These are phyloP conservation scores for Xestia rhomboidea DNA, from an alignment of 2,888 invertebrate species.

Conservation along the genomic window DNA sequence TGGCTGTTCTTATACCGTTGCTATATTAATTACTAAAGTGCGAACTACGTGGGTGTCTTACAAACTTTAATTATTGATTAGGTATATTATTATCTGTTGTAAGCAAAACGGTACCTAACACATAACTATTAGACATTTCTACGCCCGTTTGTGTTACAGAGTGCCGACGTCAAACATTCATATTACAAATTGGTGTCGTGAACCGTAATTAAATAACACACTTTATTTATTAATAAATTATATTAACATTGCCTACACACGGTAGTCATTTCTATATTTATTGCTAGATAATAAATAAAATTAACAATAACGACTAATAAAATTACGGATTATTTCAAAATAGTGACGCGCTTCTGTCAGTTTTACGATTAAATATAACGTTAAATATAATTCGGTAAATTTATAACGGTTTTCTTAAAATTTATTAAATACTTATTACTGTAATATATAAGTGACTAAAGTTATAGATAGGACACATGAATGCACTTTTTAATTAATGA, in stretches of 20 bases:
- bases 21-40: slow-evolving; percentile 29
- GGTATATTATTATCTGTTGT: slow-evolving; percentile 44
- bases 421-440: slow-evolving; percentile 1
- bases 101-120: slow-evolving; percentile 40
- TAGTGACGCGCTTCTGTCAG: slow-evolving; percentile 36
- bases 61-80: slow-evolving; percentile 34
- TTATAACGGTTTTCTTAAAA: slow-evolving; percentile 15
- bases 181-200: slow-evolving; percentile 62
- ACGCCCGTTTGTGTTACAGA: slow-evolving; percentile 56
- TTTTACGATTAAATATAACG: slow-evolving; percentile 23
- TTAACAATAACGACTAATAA: slow-evolving; percentile 37
- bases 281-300: slow-evolving; percentile 35
- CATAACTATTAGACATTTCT: slow-evolving; percentile 49
- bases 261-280: slow-evolving; percentile 48
- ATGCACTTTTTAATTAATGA: slow-evolving; percentile 11
- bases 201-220: slow-evolving; percentile 62
- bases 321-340: slow-evolving; percentile 51
- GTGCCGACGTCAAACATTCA: slow-evolving; percentile 52
- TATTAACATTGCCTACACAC: slow-evolving; percentile 40
- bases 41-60: slow-evolving; percentile 55
- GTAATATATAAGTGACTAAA: neutral
- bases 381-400: slow-evolving; percentile 32
- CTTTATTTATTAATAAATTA: slow-evolving; percentile 62
- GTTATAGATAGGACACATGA: neutral
- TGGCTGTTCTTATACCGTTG: slow-evolving; percentile 12